phyloP scores from a whole-genome alignment of 2,888 invertebrate species.

The Aphrophora alni region DNA sequence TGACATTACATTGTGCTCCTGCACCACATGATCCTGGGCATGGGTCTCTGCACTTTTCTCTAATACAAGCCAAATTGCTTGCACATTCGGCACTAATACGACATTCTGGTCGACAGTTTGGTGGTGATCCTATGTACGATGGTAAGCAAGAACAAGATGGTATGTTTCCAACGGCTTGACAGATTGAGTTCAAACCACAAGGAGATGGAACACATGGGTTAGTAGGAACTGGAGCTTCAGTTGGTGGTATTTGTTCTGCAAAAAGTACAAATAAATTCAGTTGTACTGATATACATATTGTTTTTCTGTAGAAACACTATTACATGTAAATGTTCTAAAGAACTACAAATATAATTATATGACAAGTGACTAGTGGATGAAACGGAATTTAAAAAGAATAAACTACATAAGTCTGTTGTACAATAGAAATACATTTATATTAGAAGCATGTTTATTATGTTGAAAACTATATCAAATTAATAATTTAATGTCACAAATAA shows the following conservation, averaged over 20 bases:
- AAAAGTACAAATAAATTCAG: conserved; percentile 36
- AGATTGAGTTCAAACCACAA: conserved; percentile 68
- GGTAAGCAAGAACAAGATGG: conserved; percentile 57
- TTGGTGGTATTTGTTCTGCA: conserved; percentile 52
- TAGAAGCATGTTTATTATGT: too few relatives aligned
- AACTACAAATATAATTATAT: background rate
- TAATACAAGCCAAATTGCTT: conserved; percentile 56
- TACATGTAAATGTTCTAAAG: background rate
- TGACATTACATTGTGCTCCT: conserved; percentile 55
- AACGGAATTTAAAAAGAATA: too few relatives aligned
- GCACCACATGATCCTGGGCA: conserved; percentile 56
- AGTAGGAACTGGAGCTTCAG: conserved; percentile 53
- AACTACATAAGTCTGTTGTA: too few relatives aligned
- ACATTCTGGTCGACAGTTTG: conserved; percentile 54
- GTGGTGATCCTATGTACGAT: conserved; percentile 54
- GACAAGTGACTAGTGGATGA: too few relatives aligned
- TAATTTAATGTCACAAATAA: too few relatives aligned
- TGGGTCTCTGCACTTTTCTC: too few relatives aligned
- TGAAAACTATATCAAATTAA: too few relatives aligned
- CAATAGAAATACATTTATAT: too few relatives aligned
- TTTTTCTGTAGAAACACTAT: background rate
- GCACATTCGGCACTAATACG: conserved; percentile 54
- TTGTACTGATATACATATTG: too few relatives aligned
- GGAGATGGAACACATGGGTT: conserved; percentile 75
- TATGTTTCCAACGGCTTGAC: conserved; percentile 54